Evolutionary conservation across 2,113 vertebrate species (phyloP), one percentile per base, ranked within the genome.

Genomic region (Phalacrocorax carbo): DNA sequence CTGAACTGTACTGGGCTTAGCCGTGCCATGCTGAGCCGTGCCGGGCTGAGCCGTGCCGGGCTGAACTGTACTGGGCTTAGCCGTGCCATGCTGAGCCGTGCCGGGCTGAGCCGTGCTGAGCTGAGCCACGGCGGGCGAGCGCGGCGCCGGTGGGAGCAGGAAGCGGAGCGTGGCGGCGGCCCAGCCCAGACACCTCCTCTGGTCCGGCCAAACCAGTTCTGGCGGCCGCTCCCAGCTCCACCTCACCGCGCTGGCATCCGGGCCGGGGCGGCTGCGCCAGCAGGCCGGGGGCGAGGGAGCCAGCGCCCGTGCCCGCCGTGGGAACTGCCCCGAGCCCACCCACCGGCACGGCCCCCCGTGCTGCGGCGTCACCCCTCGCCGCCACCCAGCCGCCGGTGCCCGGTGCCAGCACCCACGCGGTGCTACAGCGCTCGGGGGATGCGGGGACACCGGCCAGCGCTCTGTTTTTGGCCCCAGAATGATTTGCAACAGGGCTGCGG

Each of bases 141-240:
- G 3, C 4, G 49, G 92, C 36, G 66, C 86, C 52, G 30, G 20
- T 23, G 15, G 57, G 15, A 82, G 82, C 62, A 88, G 92, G 87
- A 93, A 94, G 57, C 75, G 36, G 69, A 83, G 89, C 27, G 29
- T 26, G 64, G 84, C 19, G 46, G 48, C 5, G 29, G 64, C 96
- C 87, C 90, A 70, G 82, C 96, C 94, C 94, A 86, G 93, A 89
- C 96, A 78, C 93, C 93, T 87, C 91, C 88, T 90, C 60, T 30
- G 64, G 88, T 86, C 94, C 13, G 55, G 94, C 78, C 93, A 93
- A 93, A 96, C 96, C 96, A 65, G 96, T 96, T 94, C 90, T 86
- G 94, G 92, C 72, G 46, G 96, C 96, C 96, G 93, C 96, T 95
- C 96, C 96, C 96, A 91, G 72, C 94, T 95, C 90, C 96, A 91